Percentiles rank a stretch among this genome's conserved stretches.
Evolutionary conservation across 2,888 invertebrate genomes (phyloP).

Genomic region (Phlogophora meticulosa): DNA sequence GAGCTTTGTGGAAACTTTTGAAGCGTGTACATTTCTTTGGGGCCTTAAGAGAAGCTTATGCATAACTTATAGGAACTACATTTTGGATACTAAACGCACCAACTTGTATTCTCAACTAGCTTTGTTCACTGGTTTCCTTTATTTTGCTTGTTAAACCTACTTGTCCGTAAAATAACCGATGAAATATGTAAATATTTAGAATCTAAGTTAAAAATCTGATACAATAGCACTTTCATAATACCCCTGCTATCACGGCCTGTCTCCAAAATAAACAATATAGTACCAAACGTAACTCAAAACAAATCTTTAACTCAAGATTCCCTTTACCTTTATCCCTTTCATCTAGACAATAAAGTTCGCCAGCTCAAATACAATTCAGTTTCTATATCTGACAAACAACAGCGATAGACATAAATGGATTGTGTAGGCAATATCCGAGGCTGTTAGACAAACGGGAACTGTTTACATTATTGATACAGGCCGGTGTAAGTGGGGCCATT

Average conservation of each 20-base stretch:
- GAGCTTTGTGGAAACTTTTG: conserved; percentile 47
- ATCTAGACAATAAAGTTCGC: conserved; percentile 12
- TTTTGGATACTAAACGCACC: conserved; percentile 9
- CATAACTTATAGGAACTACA: conserved; percentile 39
- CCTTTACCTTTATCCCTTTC: conserved; percentile 7
- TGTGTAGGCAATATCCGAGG: conserved; percentile 61
- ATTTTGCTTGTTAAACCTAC: not conserved
- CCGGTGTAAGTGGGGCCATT: conserved; percentile 53
- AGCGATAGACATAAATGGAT: conserved; percentile 56
- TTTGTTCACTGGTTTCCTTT: not conserved
- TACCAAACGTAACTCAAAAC: not conserved
- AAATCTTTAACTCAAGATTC: conserved; percentile 9
- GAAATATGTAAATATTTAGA: not conserved
- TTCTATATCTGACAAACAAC: conserved; percentile 60
- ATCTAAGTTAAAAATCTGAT: not conserved
- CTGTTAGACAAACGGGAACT: conserved; percentile 63
- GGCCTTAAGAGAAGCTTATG: conserved; percentile 32
- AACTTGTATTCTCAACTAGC: not conserved
- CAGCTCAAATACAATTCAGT: conserved; percentile 48
- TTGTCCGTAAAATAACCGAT: not conserved
- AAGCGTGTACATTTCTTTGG: conserved; percentile 53
- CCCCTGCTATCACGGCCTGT: not conserved
- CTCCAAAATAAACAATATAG: not conserved
- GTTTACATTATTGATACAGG: conserved; percentile 68
- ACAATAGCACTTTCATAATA: not conserved